Base-by-base conservation (phyloP, 2,888 invertebrate genomes). In the Alcis repandata region DNA sequence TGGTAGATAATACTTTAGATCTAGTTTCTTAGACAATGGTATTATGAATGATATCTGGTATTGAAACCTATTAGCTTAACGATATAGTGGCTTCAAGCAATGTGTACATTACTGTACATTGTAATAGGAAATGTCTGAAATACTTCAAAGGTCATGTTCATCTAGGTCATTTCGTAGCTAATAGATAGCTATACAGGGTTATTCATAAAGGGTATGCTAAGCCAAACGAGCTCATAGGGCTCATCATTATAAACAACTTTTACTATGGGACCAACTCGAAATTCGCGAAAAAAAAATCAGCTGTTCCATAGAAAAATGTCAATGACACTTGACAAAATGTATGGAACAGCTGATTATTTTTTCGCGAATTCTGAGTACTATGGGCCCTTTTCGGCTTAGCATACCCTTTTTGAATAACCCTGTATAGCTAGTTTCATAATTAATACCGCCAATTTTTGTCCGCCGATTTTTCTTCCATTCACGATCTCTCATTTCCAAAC, bases 401-500 rank as follows among this genome's bases (percentile, higher is more conserved):
- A n/a, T n/a, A n/a, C n/a, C n/a, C n/a, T n/a, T n/a, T n/a, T n/a
- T n/a, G n/a, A n/a, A n/a, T n/a, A n/a, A n/a, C n/a, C n/a, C n/a
- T n/a, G n/a, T 27, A 32, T 3, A 27, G 19, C 20, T 4, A 6
- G 36, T 57, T 57, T 57, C 36, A 46, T 45, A 57, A 57, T n/a
- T 17, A 17, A 22, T 19, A 17, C 1, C 15, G 7, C 4, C 36
- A 13, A 46, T 17, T 20, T 36, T 46, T 46, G 36, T 43, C n/a
- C 4, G 4, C 20, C 54, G 15, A 13, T 32, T 54, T 54, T 17
- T 49, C 15, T 43, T 43, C 13, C 17, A 13, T 54, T 45, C 27
- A 38, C 36, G 54, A 60, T 66, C 40, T 38, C 45, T 53, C 38
- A 64, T 71, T 69, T 67, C 52, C 43, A 48, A 67, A 61, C 63